Evolutionary conservation across 2,888 invertebrate species (phyloP).

Genomic region (Chrysotoxum bicinctum): DNA sequence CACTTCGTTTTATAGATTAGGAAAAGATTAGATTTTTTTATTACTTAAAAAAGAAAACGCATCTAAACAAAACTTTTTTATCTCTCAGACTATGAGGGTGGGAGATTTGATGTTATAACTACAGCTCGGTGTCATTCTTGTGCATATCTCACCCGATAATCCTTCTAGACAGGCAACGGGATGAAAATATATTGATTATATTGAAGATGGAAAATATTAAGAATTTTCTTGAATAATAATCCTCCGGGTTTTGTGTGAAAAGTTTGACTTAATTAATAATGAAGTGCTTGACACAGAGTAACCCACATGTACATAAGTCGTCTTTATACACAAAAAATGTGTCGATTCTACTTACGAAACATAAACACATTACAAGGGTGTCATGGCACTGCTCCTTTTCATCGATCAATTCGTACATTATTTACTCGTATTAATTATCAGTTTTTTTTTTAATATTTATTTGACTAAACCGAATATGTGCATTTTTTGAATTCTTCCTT

Average conservation of each 20-base stretch:
- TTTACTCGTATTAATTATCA: constrained; percentile 5
- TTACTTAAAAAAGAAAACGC: no score
- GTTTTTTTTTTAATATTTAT: not conserved
- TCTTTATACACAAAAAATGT: not conserved
- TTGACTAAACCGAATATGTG: not conserved
- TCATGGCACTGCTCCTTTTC: constrained; percentile 41
- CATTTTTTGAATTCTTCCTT: no score
- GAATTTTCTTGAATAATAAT: constrained; percentile 59
- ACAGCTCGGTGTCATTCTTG: constrained; percentile 55
- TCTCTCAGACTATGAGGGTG: constrained; percentile 7
- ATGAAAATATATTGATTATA: constrained; percentile 62
- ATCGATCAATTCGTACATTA: constrained; percentile 53
- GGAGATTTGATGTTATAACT: not conserved
- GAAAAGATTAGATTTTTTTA: no score
- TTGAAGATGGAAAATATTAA: constrained; percentile 46
- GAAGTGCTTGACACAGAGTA: constrained; percentile 26
- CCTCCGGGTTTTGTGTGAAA: constrained; percentile 28
- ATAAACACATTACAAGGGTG: not conserved
- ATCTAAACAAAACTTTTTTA: not conserved
- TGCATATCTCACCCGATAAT: constrained; percentile 55
- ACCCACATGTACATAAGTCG: not conserved
- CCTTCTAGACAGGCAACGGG: constrained; percentile 56
- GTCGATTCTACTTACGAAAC: not conserved
- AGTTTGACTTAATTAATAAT: constrained; percentile 67
- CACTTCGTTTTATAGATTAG: no score